A percentile compares a stretch with the other conserved stretches of the same genome.
phyloP scores from a whole-genome alignment of 2,888 invertebrate genomes.

The Bruchidius siliquastri region DNA sequence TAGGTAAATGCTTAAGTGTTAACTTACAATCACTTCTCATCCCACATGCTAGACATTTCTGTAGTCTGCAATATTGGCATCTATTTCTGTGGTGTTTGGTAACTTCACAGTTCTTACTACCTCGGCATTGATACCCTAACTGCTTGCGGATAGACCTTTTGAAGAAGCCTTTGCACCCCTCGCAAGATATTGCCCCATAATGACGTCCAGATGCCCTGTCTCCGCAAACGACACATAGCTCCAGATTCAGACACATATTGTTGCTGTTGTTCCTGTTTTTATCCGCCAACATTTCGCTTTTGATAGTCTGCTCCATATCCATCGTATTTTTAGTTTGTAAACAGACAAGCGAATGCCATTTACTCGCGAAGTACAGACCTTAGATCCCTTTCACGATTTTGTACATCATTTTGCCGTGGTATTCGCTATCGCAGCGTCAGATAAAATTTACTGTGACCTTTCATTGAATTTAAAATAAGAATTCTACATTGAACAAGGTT shows the following conservation, averaged over 20 bases:
- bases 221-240: constrained; percentile 92
- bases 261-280: constrained; percentile 40
- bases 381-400: neutral
- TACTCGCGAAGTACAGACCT: neutral
- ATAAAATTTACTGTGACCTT: constrained; percentile 28
- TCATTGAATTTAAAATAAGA: constrained; percentile 37
- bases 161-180: constrained; percentile 98
- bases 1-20: neutral
- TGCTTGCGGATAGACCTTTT: constrained; percentile 96
- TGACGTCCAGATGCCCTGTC: constrained; percentile 94
- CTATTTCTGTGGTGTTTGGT: constrained; percentile 98
- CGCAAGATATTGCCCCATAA: constrained; percentile 89
- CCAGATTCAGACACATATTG: constrained; percentile 61
- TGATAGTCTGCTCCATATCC: constrained; percentile 42
- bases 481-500: constrained; percentile 39
- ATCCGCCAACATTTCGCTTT: constrained; percentile 42
- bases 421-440: neutral
- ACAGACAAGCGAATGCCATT: neutral
- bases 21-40: constrained; percentile 98
- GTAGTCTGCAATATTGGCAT: constrained; percentile 96
- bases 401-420: neutral
- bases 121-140: constrained; percentile 93
- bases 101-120: constrained; percentile 94
- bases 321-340: constrained; percentile 12
- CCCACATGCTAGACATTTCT: constrained; percentile 95